A percentile compares a stretch with the other conserved stretches of the same genome.
Evolutionary conservation across 2,113 vertebrate species (phyloP).

Genomic region (Micromys minutus): DNA sequence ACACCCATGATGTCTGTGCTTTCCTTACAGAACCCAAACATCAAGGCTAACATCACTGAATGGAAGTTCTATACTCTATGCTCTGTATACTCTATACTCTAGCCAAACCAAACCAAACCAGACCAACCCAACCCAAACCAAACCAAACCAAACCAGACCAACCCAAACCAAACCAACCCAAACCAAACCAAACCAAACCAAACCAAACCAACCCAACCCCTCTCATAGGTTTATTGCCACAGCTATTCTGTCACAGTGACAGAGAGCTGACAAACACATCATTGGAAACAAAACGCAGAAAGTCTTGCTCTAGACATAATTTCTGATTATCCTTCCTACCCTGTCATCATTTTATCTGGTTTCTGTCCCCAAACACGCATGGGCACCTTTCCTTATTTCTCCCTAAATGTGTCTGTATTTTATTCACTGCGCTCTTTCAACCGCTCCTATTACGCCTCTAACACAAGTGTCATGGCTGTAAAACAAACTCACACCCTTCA

Average conservation of each 20-base stretch:
- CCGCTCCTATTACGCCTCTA: neutral
- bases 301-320: accelerated
- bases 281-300: neutral
- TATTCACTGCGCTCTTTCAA: neutral
- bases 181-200: no score
- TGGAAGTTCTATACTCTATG: no score
- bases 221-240: neutral
- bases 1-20: no score
- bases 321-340: neutral
- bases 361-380: neutral
- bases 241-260: neutral
- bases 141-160: no score
- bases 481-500: neutral
- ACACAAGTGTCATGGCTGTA: neutral
- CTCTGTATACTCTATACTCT: no score
- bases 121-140: no score
- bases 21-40: neutral
- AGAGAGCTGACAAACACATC: neutral
- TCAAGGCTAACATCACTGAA: neutral
- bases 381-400: neutral
- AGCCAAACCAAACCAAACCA: no score
- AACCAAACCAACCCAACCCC: no score
- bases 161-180: no score
- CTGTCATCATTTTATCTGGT: neutral
- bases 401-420: neutral